Base-by-base conservation (phyloP, 2,888 invertebrate genomes). In the Peribatodes rhomboidaria region DNA sequence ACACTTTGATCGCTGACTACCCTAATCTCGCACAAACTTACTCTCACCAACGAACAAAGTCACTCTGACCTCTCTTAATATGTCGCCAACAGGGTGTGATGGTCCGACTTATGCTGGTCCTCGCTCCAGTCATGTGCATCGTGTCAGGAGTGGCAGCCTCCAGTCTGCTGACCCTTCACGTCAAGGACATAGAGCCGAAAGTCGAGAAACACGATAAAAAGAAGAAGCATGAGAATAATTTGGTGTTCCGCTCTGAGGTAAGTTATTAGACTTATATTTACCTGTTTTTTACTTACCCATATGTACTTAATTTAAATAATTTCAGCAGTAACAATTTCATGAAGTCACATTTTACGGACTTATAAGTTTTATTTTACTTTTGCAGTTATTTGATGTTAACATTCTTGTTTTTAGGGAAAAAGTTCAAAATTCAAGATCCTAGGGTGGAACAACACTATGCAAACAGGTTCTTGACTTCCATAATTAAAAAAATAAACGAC, bases 91-190 rank as follows among this genome's bases (percentile, higher is more conserved):
- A 98, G 98, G 99, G 99, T 70, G 99, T 99, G 47, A 99, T 99
- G 99, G 99, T 99, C 27, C 98, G 99, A 90, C 94, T 99, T 53
- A 99, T 99, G 99, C 92, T 99, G 82, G 99, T 99, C 0, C 94
- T 99, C 69, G 99, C 99, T 0, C 99, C 99, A 0, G 98, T 99
- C 0, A 99, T 99, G 98, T 99, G 99, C 83, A 97, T 99, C 68
- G 94, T 99, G 55, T 98, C 98, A 0, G 99, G 99, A 53, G 98
- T 99, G 55, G 98, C 98, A 1, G 96, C 98, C 6, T 98, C 98
- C 0, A 96, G 98, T 70, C 88, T 96, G 31, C 94, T 99, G 33
- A 94, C 95, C 42, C 96, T 96, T 72, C 99, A 98, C 83, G 98
- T 99, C 88, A 97, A 96, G 84, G 96, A 97, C 79, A 92, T 96